phyloP scores from a whole-genome alignment of 2,888 invertebrate genomes.

The Epsilonema sp. region DNA sequence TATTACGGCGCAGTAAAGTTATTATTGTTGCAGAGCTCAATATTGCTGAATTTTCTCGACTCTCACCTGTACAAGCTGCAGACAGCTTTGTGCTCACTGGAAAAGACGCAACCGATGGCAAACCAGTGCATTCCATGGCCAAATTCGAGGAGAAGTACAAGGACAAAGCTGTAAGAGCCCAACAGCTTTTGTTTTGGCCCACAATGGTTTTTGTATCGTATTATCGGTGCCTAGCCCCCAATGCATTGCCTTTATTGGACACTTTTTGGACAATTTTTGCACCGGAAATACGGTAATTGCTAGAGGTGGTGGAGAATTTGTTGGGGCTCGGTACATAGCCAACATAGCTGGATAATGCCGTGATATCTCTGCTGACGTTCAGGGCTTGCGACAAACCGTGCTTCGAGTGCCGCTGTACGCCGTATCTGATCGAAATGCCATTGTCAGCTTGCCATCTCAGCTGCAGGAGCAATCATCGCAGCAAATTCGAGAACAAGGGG shows the following conservation, averaged over 20 bases:
- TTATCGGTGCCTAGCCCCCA: no score
- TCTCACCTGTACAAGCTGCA: slow-evolving; percentile 5
- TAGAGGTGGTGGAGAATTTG: no score
- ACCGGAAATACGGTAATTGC: no score
- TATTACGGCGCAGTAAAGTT: no score
- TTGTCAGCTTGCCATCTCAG: no score
- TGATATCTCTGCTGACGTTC: no score
- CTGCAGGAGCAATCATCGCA: background rate
- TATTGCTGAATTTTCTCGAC: background rate
- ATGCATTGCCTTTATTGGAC: no score
- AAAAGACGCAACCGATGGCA: background rate
- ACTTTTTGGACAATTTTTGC: no score
- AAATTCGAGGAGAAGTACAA: slow-evolving; percentile 4
- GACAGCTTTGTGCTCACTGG: background rate
- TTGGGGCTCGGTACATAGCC: no score
- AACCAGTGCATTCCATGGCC: background rate
- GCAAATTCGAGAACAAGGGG: background rate
- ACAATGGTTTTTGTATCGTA: no score
- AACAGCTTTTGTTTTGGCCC: no score
- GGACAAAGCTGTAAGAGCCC: slow-evolving; percentile 6
- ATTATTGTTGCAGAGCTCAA: background rate
- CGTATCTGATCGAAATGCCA: background rate
- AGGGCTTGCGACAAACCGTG: slow-evolving; percentile 3
- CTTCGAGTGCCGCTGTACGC: slow-evolving; percentile 3
- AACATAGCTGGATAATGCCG: no score